phyloP scores from a whole-genome alignment of 2,888 invertebrate genomes.

The Scaptomyza reducta region DNA sequence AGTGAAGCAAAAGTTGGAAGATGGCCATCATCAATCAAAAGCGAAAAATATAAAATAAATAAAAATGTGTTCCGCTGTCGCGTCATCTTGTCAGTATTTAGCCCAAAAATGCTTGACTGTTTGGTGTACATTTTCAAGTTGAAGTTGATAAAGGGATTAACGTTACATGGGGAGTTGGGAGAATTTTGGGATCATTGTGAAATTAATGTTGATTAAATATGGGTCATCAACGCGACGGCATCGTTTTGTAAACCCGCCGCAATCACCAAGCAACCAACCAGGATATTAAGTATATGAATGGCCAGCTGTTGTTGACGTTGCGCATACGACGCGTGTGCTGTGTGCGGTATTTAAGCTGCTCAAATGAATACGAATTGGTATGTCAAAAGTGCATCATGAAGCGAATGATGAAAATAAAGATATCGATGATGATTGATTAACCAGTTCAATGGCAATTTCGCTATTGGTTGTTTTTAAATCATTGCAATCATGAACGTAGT shows the following conservation, averaged over 20 bases:
- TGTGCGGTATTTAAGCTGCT: constrained; percentile 3
- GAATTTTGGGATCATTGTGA: not conserved
- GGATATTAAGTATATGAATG: constrained; percentile 15
- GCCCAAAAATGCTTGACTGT: constrained; percentile 15
- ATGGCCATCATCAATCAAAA: constrained; percentile 76
- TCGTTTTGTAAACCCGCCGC: constrained; percentile 10
- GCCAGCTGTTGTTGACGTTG: constrained; percentile 30
- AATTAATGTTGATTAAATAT: constrained; percentile 75
- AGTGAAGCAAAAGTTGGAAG: constrained; percentile 2
- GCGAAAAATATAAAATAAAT: not conserved
- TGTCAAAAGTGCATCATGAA: constrained; percentile 36
- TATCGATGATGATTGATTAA: constrained; percentile 24
- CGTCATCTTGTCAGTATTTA: constrained; percentile 47
- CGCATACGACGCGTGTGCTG: constrained; percentile 38
- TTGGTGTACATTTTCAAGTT: constrained; percentile 37
- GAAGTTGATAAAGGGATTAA: constrained; percentile 73
- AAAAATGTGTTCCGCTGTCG: constrained; percentile 6
- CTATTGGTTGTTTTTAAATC: not conserved
- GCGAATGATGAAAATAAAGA: constrained; percentile 26
- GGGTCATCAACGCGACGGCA: constrained; percentile 61
- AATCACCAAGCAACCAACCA: constrained; percentile 5
- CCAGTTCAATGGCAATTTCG: not conserved
- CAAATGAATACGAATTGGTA: constrained; percentile 4
- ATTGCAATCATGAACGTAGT: not conserved
- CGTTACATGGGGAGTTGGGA: constrained; percentile 19